Evolutionary conservation across 2,797 vertebrate genomes (phyloP).

Genomic region (Micrastur ruficollis): DNA sequence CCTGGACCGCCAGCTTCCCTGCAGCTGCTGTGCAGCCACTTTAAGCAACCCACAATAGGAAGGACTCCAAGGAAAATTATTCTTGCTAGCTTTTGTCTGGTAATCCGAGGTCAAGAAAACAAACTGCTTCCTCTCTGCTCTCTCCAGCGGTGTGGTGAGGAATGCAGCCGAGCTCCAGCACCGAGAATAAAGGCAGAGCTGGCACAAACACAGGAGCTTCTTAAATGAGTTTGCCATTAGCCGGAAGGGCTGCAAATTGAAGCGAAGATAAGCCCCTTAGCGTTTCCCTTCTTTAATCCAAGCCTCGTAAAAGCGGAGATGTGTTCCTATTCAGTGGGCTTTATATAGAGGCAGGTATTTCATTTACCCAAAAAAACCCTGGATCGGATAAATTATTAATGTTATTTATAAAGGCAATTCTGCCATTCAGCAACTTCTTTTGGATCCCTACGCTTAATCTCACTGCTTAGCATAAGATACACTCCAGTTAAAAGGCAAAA

Average conservation of each 20-base stretch:
- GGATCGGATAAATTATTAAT: conserved; percentile 71
- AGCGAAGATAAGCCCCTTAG: conserved; percentile 69
- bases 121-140: conserved; percentile 32
- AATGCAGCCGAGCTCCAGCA: conserved; percentile 41
- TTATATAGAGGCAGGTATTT: conserved; percentile 67
- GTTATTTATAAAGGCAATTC: conserved; percentile 72
- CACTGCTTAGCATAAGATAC: conserved; percentile 69
- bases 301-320: conserved; percentile 55
- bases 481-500: conserved; percentile 67
- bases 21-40: rapidly evolving
- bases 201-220: conserved; percentile 62
- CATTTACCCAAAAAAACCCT: conserved; percentile 45
- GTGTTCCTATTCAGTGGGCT: conserved; percentile 66
- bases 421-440: conserved; percentile 71
- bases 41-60: background rate
- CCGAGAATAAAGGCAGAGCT: conserved; percentile 42
- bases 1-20: background rate
- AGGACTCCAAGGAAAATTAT: background rate
- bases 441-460: conserved; percentile 58
- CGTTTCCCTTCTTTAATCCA: conserved; percentile 64
- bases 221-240: conserved; percentile 68
- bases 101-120: conserved; percentile 58
- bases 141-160: conserved; percentile 9
- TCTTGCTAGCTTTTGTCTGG: conserved; percentile 37
- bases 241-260: conserved; percentile 68